These are phyloP conservation scores for Tetragonula clypearis DNA, from an alignment of 1,140 invertebrate genomes.

Conservation along the genomic window DNA sequence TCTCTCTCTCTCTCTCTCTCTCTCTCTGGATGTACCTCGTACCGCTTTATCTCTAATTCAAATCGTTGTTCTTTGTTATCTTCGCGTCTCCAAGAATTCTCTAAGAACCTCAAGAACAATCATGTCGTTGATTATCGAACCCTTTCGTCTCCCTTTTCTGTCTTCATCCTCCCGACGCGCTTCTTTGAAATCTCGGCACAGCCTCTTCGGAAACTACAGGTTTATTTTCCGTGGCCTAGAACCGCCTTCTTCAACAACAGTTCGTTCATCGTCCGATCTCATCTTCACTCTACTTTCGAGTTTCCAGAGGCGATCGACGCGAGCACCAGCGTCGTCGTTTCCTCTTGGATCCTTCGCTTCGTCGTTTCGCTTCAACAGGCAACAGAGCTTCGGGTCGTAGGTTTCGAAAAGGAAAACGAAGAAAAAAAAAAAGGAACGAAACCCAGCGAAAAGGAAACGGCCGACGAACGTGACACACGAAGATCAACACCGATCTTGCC, in stretches of 20 bases:
- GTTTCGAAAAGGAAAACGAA: not conserved
- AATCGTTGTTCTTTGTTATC: conserved; percentile 14
- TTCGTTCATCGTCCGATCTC: not conserved
- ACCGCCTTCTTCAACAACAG: not conserved
- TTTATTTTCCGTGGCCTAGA: conserved; percentile 9
- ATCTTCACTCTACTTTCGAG: not conserved
- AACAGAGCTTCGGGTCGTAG: not conserved
- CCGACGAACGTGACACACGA: conserved; percentile 1
- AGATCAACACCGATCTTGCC: conserved; percentile 5
- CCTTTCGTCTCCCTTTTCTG: too few relatives aligned
- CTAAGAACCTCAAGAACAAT: not conserved
- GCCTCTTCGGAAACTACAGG: conserved; percentile 36
- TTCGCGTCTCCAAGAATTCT: not conserved
- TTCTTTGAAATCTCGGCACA: conserved; percentile 18
- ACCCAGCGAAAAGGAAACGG: not conserved
- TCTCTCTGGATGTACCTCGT: not conserved
- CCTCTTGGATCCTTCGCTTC: not conserved
- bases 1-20: not conserved
- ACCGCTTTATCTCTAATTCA: not conserved
- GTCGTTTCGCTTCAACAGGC: not conserved
- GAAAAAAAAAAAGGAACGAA: not conserved
- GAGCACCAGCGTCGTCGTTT: conserved; percentile 13
- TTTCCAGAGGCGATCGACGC: not conserved
- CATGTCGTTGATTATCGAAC: conserved; percentile 14
- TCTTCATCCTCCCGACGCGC: not conserved